Evolutionary conservation across 2,113 vertebrate species (phyloP).

Genomic region (Callipepla squamata): DNA sequence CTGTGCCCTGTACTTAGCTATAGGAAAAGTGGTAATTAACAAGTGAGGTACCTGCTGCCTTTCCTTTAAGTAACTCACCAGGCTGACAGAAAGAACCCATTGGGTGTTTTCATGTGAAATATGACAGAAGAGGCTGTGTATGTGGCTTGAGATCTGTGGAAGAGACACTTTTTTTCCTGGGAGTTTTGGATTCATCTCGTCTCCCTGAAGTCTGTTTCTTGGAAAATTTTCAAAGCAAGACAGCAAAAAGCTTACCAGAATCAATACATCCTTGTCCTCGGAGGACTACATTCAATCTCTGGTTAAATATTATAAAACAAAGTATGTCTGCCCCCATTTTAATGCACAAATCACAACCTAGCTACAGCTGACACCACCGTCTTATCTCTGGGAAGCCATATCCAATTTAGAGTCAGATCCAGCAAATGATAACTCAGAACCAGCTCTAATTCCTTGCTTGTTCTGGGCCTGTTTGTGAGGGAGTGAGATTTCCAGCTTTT

Average conservation of each 20-base stretch:
- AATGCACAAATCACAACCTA: conserved; percentile 7
- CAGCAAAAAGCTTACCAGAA: conserved; percentile 18
- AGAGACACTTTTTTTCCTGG: not conserved
- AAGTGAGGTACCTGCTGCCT: not conserved
- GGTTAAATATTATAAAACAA: conserved; percentile 4
- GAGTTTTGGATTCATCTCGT: conserved; percentile 1
- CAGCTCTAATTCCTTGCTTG: not conserved
- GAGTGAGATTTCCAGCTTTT: not conserved
- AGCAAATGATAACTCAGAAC: not conserved
- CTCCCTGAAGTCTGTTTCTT: not conserved
- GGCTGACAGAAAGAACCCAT: not conserved
- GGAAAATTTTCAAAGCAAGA: conserved; percentile 38
- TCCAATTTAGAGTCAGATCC: not conserved
- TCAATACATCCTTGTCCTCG: conserved; percentile 33
- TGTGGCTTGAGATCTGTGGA: not conserved
- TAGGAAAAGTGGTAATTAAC: not conserved
- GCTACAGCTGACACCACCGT: not conserved
- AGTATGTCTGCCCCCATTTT: not conserved
- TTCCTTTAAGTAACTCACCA: not conserved
- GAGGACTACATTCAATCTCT: not conserved
- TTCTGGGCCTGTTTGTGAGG: not conserved
- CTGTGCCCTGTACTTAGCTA: not conserved
- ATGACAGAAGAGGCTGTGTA: not conserved
- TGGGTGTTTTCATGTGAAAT: not conserved
- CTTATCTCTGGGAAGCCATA: not conserved